Percentiles rank a stretch among this genome's conserved stretches.
phyloP scores from a whole-genome alignment of 1,140 invertebrate genomes.

The Globodera ellingtonae region DNA sequence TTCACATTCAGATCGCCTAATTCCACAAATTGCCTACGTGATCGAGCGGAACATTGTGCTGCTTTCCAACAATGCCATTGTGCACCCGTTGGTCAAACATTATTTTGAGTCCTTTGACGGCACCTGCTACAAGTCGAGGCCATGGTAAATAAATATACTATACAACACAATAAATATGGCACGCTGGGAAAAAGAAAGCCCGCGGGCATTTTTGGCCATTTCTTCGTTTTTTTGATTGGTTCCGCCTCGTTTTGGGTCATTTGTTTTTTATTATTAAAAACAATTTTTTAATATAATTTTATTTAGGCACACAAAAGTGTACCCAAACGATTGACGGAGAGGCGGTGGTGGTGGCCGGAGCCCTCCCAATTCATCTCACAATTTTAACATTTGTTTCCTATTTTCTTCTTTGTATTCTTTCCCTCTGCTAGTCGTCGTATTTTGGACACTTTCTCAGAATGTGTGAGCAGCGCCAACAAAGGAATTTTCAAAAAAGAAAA shows the following conservation, averaged over 20 bases:
- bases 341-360: no score
- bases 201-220: no score
- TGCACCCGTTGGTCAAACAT: conserved; percentile 53
- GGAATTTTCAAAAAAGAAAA: no score
- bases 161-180: neutral
- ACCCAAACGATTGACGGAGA: conserved; percentile 30
- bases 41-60: conserved; percentile 67
- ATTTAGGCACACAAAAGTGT: conserved; percentile 33
- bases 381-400: neutral
- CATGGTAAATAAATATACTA: conserved; percentile 10
- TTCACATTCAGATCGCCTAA: conserved; percentile 52
- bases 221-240: no score
- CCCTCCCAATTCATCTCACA: neutral
- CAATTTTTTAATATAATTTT: neutral
- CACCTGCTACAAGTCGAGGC: conserved; percentile 39
- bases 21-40: conserved; percentile 66
- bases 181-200: no score
- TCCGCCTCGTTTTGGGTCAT: no score
- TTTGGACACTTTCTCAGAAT: no score
- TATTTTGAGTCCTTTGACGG: conserved; percentile 56
- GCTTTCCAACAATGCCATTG: conserved; percentile 55
- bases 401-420: neutral
- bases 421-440: neutral
- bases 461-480: no score
- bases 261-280: no score